These are phyloP conservation scores for Eumerus sabulonum DNA, from an alignment of 2,888 invertebrate genomes.

Conservation along the genomic window DNA sequence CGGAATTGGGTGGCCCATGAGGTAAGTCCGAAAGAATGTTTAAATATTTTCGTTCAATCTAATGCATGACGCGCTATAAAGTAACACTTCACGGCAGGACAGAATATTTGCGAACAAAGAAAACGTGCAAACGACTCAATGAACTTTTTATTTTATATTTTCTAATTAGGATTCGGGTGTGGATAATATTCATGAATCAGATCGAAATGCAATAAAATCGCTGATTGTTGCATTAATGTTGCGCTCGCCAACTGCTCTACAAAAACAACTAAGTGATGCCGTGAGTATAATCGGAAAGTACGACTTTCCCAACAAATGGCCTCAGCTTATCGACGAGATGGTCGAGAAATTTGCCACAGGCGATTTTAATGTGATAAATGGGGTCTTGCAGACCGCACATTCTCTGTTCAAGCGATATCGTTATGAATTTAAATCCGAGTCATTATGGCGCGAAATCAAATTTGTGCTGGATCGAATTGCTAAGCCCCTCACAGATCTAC, in stretches of 20 bases:
- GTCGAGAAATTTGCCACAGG: slow-evolving; percentile 93
- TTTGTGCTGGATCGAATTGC: slow-evolving; percentile 96
- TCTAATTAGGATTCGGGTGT: slow-evolving; percentile 83
- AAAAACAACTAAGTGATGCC: slow-evolving; percentile 96
- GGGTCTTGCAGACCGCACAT: slow-evolving; percentile 95
- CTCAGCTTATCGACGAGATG: slow-evolving; percentile 94
- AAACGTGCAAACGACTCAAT: neutral
- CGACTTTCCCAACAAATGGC: slow-evolving; percentile 99
- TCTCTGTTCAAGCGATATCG: slow-evolving; percentile 97
- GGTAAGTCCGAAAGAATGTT: slow-evolving; percentile 80
- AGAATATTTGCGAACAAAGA: neutral
- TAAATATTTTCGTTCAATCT: too few species aligned
- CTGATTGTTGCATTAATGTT: slow-evolving; percentile 96
- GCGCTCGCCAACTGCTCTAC: slow-evolving; percentile 92
- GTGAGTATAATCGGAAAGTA: slow-evolving; percentile 97
- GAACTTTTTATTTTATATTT: neutral
- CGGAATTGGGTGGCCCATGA: slow-evolving; percentile 91
- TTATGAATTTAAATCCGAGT: slow-evolving; percentile 96
- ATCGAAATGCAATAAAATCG: slow-evolving; percentile 89
- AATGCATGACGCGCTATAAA: neutral
- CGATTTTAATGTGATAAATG: slow-evolving; percentile 96
- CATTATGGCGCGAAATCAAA: slow-evolving; percentile 97
- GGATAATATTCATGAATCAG: slow-evolving; percentile 89
- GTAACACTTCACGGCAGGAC: neutral
- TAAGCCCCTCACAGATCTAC: slow-evolving; percentile 94